Conservation (phyloP, 2,113 vertebrate genomes). For the Melozone crissalis region DNA sequence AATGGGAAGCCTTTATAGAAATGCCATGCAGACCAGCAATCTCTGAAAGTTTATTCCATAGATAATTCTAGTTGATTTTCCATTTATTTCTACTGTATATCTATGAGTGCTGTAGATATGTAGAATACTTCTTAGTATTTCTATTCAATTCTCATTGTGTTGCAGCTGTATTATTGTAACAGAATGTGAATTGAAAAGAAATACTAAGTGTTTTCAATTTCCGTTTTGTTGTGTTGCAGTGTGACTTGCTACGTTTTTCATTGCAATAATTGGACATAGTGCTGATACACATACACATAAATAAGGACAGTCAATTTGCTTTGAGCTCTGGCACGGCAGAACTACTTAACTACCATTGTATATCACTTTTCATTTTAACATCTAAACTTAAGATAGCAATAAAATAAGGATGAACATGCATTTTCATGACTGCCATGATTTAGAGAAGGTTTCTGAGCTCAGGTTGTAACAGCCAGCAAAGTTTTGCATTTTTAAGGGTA, state of each 20-base stretch:
- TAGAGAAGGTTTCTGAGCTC: neutral
- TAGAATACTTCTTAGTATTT: neutral
- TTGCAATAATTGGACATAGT: neutral
- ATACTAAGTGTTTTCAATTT: neutral
- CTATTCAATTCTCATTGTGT: neutral
- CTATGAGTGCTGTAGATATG: neutral
- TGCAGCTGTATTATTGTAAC: neutral
- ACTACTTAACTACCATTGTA: neutral
- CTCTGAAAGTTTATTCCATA: neutral
- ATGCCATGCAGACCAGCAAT: neutral
- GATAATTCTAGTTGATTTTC: neutral
- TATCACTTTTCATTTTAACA: neutral
- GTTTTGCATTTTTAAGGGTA: neutral
- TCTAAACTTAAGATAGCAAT: neutral
- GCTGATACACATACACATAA: neutral
- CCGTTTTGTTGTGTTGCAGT: neutral
- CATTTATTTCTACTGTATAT: neutral
- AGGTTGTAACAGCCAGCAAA: neutral
- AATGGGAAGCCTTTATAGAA: neutral
- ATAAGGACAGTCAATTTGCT: neutral
- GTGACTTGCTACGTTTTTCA: neutral
- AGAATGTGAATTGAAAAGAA: neutral
- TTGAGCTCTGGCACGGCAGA: neutral
- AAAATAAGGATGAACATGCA: neutral
- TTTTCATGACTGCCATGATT: neutral